Evolutionary conservation across 2,888 invertebrate species (phyloP), one percentile per base, ranked within the genome.

Genomic region (Rotaria macrura): DNA sequence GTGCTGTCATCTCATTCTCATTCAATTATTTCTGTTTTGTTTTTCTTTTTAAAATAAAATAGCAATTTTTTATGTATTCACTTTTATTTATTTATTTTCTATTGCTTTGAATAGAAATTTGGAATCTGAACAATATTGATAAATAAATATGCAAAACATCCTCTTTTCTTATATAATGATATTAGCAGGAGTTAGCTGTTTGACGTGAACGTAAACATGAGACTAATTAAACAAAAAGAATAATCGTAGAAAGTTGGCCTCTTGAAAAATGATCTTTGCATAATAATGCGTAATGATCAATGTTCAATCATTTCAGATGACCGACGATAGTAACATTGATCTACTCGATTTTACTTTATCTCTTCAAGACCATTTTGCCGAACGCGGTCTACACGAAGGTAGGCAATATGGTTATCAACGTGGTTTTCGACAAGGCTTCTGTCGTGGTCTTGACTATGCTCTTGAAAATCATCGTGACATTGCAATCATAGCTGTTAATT

Each of bases 391-490:
- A 40, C 3, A 43, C 3, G 43, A 79, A 79, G 79, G 79, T n/a
- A 40, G n/a, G 43, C 79, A 43, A 25, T 79, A 79, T 79, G 79
- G 79, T 40, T 79, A 79, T n/a, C 40, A 79, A 43, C 40, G 43
- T 40, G 79, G 79, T n/a, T 79, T n/a, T 79, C 79, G 43, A n/a
- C 79, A 79, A 79, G 79, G 79, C 43, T 79, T 79, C 6, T 43
- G 23, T 43, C 79, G 43, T n/a, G 79, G 79, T 43, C n/a, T 79
- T 25, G 79, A 79, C 25, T 79, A 79, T 43, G 79, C 79, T 25
- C 17, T 40, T 10, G 43, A 79, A 43, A 79, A 79, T n/a, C 79
- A 79, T 43, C 79, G 43, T n/a, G 79, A 79, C 10, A 43, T 43
- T n/a, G 79, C 79, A 4, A 6, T 43, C 10, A 79, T 79, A 25